Evolutionary conservation across 2,888 invertebrate genomes (phyloP).

Genomic region (Drosophila rubida): DNA sequence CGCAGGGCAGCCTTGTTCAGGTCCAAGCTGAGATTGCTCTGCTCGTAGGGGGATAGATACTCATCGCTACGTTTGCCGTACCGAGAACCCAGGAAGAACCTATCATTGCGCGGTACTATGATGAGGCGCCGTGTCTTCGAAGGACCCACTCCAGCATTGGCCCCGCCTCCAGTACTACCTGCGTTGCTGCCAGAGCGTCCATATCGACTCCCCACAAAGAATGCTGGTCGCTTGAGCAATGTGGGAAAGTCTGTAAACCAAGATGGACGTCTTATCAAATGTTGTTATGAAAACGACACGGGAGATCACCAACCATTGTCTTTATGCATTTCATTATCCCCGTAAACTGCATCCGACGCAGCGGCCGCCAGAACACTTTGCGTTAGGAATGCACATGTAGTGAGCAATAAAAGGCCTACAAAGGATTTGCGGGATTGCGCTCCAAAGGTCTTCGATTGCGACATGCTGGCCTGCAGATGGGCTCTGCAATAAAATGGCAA

Average conservation of each 20-base stretch:
- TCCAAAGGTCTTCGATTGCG: constrained; percentile 33
- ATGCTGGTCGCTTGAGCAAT: constrained; percentile 82
- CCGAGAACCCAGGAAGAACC: constrained; percentile 84
- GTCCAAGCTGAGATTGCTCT: constrained; percentile 48
- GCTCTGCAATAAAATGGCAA: constrained; percentile 41
- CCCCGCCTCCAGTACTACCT: constrained; percentile 36
- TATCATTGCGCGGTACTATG: constrained; percentile 84
- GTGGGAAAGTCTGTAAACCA: constrained; percentile 57
- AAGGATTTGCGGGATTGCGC: constrained; percentile 51
- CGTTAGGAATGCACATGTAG: constrained; percentile 61
- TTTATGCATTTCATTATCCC: constrained; percentile 66
- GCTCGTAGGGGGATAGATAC: constrained; percentile 70
- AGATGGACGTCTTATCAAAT: background rate
- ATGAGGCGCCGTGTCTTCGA: constrained; percentile 81
- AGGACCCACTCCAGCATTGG: constrained; percentile 61
- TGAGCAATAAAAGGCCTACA: constrained; percentile 69
- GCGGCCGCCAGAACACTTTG: constrained; percentile 60
- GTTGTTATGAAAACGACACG: background rate
- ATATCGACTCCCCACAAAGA: constrained; percentile 85
- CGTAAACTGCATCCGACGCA: constrained; percentile 57
- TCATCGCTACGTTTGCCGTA: constrained; percentile 83
- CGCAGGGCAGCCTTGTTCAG: constrained; percentile 25
- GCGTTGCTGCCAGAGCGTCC: constrained; percentile 81
- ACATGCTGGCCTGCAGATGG: constrained; percentile 38
- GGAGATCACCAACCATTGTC: constrained; percentile 40